Evolutionary conservation across 1,140 invertebrate species (phyloP).

Genomic region (Drosophila yakuba): DNA sequence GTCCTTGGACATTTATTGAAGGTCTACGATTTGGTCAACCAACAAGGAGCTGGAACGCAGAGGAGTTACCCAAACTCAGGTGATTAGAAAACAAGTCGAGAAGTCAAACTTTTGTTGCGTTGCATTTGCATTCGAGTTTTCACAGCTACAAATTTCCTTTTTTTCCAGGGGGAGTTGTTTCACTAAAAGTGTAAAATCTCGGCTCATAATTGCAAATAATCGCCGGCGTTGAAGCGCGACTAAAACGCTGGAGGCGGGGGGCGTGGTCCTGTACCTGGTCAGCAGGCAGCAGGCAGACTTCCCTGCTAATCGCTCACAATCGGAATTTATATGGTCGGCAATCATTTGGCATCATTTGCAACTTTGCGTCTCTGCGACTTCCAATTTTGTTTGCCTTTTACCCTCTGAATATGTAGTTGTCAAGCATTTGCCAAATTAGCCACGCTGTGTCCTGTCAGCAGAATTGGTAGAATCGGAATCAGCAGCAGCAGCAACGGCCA

Average conservation of each 20-base stretch:
- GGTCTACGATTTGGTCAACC: constrained; percentile 54
- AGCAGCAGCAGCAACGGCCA: constrained; percentile 29
- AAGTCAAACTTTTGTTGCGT: constrained; percentile 56
- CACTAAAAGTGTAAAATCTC: constrained; percentile 63
- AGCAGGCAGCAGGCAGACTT: constrained; percentile 13
- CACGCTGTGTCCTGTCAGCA: constrained; percentile 75
- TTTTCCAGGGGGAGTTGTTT: constrained; percentile 18
- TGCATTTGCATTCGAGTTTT: not conserved
- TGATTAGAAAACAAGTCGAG: constrained; percentile 63
- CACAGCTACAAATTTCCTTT: not conserved
- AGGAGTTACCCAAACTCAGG: constrained; percentile 40
- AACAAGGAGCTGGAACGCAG: constrained; percentile 37
- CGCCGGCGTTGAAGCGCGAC: constrained; percentile 64
- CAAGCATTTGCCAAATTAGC: constrained; percentile 69
- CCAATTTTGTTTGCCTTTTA: not conserved
- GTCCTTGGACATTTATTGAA: constrained; percentile 56
- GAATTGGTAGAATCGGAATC: constrained; percentile 32
- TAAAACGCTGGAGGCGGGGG: constrained; percentile 54
- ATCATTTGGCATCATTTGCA: constrained; percentile 82
- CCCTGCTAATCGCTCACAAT: constrained; percentile 71
- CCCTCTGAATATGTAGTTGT: constrained; percentile 59
- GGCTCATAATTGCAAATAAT: constrained; percentile 80
- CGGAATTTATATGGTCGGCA: constrained; percentile 80
- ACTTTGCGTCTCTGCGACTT: constrained; percentile 30
- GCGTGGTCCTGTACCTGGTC: constrained; percentile 27